Base-by-base conservation (phyloP, 1,140 invertebrate species). In the Megalonaias nervosa region DNA sequence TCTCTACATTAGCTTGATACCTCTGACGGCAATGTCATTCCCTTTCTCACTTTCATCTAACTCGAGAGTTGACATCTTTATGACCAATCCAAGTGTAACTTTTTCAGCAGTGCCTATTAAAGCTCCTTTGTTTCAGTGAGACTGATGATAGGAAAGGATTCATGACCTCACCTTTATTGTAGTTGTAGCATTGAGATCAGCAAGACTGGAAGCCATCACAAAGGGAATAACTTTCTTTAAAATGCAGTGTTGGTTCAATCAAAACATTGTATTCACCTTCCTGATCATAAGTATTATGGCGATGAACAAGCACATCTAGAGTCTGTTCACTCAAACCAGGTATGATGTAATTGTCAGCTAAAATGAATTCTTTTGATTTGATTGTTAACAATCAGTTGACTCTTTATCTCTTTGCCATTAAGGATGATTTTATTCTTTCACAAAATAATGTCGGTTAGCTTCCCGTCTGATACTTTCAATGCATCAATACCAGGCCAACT, bases 381-480 rank as follows among this genome's bases (percentile, higher is more conserved):
- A 21, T 57, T 17, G 16, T 5, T 55, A 16, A 19, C n/a, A n/a
- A 38, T 31, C 48, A 26, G 48, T 12, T 21, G 17, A 31, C 68
- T 57, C 9, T 15, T 15, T 12, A 70, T 70, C 48, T 70, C 68
- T 6, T 70, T 38, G 9, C 68, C 68, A 6, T 70, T 13, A 4
- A 70, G 68, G 12, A 23, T n/a, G 16, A 70, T 58, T 11, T n/a
- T 17, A 13, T 56, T 56, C 58, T 16, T 17, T 12, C 70, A 61
- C 16, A 72, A 48, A 19, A 72, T 38, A 13, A 72, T 72, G 48
- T 72, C 70, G 9, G 70, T 23, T 13, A 60, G 70, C 19, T 23
- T 23, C 17, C 21, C 56, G 16, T 19, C 19, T 13, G 19, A 19
- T 21, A n/a, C 26, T 11, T n/a, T 14, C 17, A 71, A 26, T 12